Percentiles rank a stretch among this genome's conserved stretches.
Conservation (phyloP, 1,140 invertebrate genomes). For the Physella acuta region DNA sequence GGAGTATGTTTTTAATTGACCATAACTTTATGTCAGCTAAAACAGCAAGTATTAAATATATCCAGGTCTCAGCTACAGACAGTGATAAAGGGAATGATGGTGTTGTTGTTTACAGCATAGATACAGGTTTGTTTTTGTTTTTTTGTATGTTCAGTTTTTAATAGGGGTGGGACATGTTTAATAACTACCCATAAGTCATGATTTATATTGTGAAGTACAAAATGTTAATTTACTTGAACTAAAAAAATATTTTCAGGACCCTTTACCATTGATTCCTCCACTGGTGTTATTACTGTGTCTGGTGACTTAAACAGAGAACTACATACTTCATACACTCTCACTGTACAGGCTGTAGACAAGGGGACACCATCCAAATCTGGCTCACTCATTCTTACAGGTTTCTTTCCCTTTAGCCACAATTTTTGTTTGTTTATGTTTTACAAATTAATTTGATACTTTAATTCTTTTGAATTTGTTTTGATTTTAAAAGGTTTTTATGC, state of each 20-base stretch:
- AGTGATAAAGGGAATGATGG: constrained; percentile 9
- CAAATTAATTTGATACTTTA: too few relatives aligned
- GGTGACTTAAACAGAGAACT: constrained; percentile 37
- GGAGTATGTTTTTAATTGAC: neutral
- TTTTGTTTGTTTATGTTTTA: too few relatives aligned
- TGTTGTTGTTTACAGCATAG: constrained; percentile 26
- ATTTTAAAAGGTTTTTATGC: too few relatives aligned
- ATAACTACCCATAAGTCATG: too few relatives aligned
- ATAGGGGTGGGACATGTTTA: neutral
- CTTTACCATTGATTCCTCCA: constrained; percentile 32
- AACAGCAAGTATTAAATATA: too few relatives aligned
- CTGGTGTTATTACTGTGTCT: neutral
- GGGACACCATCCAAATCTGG: constrained; percentile 15
- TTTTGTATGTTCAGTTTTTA: constrained; percentile 13
- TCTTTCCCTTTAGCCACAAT: too few relatives aligned
- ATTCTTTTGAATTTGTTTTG: too few relatives aligned
- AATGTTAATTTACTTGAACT: too few relatives aligned
- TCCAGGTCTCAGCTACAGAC: constrained; percentile 12
- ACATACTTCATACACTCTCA: constrained; percentile 29
- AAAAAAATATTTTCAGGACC: constrained; percentile 22
- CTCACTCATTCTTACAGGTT: neutral
- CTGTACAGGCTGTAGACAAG: constrained; percentile 32
- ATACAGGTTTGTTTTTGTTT: constrained; percentile 21
- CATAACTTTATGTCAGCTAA: neutral
- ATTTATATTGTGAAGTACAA: too few relatives aligned